phyloP scores from a whole-genome alignment of 2,113 vertebrate genomes.

The Saguinus midas region DNA sequence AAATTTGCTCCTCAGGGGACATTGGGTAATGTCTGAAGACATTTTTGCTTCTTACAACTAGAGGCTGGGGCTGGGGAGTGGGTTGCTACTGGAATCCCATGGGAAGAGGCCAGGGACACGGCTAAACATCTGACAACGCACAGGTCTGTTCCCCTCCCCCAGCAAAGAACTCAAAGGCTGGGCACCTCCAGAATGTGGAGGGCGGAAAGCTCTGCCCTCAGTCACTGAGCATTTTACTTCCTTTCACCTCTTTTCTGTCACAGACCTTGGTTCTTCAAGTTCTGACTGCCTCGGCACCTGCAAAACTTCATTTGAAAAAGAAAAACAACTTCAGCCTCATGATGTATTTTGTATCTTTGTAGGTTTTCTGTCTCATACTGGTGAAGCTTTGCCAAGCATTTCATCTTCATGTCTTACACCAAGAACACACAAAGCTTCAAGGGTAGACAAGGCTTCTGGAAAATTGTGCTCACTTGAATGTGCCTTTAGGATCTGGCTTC shows the following conservation, averaged over 20 bases:
- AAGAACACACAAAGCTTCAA: constrained; percentile 37
- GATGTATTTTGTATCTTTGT: constrained; percentile 38
- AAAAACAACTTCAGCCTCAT: background rate
- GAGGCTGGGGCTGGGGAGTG: background rate
- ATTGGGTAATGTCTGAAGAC: background rate
- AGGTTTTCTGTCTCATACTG: constrained; percentile 36
- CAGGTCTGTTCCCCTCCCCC: background rate
- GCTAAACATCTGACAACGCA: background rate
- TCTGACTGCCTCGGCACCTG: background rate
- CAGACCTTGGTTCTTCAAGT: background rate
- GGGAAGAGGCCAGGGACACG: background rate
- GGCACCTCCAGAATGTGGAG: background rate
- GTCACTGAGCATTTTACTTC: background rate
- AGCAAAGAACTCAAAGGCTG: background rate
- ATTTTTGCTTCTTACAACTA: background rate
- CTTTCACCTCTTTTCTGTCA: background rate
- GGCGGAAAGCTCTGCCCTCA: background rate
- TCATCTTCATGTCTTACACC: background rate
- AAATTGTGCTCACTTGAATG: background rate
- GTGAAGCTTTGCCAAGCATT: constrained; percentile 8
- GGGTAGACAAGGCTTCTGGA: constrained; percentile 15
- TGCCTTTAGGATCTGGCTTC: background rate
- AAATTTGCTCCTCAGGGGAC: background rate
- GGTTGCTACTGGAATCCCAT: background rate
- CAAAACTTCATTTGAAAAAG: background rate